Conservation (phyloP, 2,113 vertebrate species). For the Sceloporus tristichus region DNA sequence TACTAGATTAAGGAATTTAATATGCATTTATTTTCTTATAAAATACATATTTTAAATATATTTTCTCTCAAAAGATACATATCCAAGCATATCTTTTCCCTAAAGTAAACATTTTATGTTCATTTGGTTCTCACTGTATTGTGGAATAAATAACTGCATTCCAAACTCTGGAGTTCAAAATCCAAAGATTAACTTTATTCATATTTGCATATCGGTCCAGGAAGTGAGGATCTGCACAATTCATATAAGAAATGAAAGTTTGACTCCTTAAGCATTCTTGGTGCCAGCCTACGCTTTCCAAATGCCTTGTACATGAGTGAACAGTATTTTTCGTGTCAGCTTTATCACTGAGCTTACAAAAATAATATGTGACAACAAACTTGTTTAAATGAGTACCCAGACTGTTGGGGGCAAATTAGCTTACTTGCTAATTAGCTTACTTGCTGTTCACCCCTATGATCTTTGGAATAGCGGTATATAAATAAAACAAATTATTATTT, state of each 20-base stretch:
- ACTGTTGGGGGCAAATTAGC: too few species aligned
- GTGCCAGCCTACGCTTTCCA: background rate
- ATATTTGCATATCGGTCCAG: background rate
- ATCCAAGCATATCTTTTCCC: background rate
- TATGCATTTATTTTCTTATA: background rate
- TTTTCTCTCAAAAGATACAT: background rate
- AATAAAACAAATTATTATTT: background rate
- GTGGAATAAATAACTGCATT: background rate
- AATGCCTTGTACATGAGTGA: background rate
- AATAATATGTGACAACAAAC: background rate
- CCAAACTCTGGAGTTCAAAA: background rate
- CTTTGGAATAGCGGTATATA: too few species aligned
- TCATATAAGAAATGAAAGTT: background rate
- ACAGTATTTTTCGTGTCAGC: background rate
- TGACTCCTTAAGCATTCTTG: background rate
- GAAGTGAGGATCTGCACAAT: background rate
- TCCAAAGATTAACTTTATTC: background rate
- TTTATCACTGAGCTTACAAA: background rate
- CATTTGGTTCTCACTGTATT: background rate
- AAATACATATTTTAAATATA: background rate
- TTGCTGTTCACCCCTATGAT: too few species aligned
- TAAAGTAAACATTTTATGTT: background rate
- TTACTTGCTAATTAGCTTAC: too few species aligned
- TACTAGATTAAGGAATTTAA: background rate
- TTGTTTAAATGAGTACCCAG: background rate